Conservation (phyloP, 2,797 vertebrate species). For the Columba guinea region DNA sequence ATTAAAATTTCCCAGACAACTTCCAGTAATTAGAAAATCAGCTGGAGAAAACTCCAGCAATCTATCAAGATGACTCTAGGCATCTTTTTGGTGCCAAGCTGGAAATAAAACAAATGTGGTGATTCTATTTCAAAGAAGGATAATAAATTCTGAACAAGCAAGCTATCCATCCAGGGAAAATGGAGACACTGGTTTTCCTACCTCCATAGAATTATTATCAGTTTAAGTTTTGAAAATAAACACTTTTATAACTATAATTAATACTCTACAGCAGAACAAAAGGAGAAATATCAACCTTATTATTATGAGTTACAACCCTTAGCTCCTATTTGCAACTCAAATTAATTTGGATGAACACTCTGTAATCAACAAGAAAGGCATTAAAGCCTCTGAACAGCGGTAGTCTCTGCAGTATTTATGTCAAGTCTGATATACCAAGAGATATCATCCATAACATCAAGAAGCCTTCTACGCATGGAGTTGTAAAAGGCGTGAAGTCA, state of each 20-base stretch:
- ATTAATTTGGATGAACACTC: not conserved
- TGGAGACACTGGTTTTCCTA: not conserved
- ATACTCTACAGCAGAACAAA: not conserved
- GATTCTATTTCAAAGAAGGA: not conserved
- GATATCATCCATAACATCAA: not conserved
- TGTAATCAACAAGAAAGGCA: not conserved
- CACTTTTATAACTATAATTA: not conserved
- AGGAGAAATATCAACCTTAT: not conserved
- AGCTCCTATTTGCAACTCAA: not conserved
- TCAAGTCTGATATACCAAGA: not conserved
- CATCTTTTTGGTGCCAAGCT: not conserved
- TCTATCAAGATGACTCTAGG: slow-evolving; percentile 4
- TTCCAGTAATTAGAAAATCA: slow-evolving; percentile 47
- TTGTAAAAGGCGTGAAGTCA: not conserved
- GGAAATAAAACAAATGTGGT: slow-evolving; percentile 24
- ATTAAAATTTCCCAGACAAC: not conserved
- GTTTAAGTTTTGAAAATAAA: not conserved
- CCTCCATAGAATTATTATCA: not conserved
- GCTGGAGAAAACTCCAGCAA: not conserved
- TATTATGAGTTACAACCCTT: not conserved
- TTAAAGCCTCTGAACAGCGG: not conserved
- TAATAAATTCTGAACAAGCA: slow-evolving; percentile 2
- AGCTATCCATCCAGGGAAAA: not conserved
- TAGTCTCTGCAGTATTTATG: not conserved
- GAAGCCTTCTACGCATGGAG: not conserved